Evolutionary conservation across 2,113 vertebrate genomes (phyloP), one percentile per base, ranked within the genome.

Genomic region (Ascaphus truei): DNA sequence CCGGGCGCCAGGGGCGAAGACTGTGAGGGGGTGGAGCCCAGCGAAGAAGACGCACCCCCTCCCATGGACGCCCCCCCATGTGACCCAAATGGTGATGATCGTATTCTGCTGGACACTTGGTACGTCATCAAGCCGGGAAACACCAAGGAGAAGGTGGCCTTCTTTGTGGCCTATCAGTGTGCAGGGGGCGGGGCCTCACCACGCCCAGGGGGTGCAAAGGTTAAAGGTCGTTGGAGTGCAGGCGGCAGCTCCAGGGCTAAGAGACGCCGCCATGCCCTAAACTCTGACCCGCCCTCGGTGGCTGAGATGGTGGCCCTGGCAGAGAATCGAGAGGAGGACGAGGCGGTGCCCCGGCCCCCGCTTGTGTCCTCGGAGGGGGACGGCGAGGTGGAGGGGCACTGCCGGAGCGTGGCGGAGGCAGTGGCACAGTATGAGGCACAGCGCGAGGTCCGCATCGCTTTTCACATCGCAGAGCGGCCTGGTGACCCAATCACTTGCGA

Each of bases 401-500:
- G 92, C 5, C 82, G 84, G 41, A 85, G 92, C 0, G 96, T 98
- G 4, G 95, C 96, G 0, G 90, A 96, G 67, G 93, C 94, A 0
- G 93, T 98, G 0, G 96, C 96, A 1, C 94, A 90, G 41, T 96
- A 96, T 0, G 96, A 98, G 76, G 93, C 94, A 2, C 86, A 84
- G 22, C 57, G 86, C 41, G 96, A 98, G 73, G 95, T 96, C 0
- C 87, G 96, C 7, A 98, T 96, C 1, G 96, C 96, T 57, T 98
- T 98, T 77, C 80, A 93, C 1, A 94, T 98, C 72, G 95, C 96
- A 33, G 95, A 94, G 7, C 79, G 92, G 26, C 80, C 91, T 79
- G 95, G 96, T 84, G 95, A 96, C 83, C 95, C 96, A 85, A 98
- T 98, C 79, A 98, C 96, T 3, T 97, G 96, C 1, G 96, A 98